Base-by-base conservation (phyloP, 2,888 invertebrate species). In the Hylaea fasciaria region DNA sequence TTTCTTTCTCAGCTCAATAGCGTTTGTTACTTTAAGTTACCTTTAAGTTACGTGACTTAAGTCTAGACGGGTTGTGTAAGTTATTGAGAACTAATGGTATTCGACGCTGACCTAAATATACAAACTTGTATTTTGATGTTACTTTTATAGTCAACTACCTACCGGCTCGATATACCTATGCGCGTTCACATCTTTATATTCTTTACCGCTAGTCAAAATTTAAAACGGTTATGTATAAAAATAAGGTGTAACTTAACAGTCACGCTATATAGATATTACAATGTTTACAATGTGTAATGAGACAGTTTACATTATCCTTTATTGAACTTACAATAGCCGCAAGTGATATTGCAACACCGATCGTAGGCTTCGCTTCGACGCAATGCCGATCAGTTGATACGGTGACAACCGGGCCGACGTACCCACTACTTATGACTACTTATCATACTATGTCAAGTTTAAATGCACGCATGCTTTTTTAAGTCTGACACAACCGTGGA, bases 21-120 rank as follows among this genome's bases (percentile, higher is more conserved):
- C 52, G 56, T 44, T 43, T 41, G 51, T 40, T 35, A 54, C 64
- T n/a, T n/a, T n/a, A n/a, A n/a, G 48, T 45, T 57, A 35, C 48
- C 56, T n/a, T n/a, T n/a, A n/a, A n/a, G n/a, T 45, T 51, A 57
- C 57, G 54, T 57, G 49, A 53, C 51, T 37, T 55, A 52, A 63
- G 64, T 62, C 65, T 64, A 66, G 68, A 68, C 66, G 37, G 37
- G 58, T 68, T 65, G 62, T 56, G 64, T 58, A 64, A n/a, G n/a
- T n/a, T n/a, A 65, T 57, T 41, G 53, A 60, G 50, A 57, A 62
- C 56, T 66, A 68, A 66, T 64, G 54, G 62, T 58, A 68, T 64
- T 55, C 60, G 46, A 60, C 52, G 44, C 43, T 64, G 64, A 65
- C 65, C 62, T 59, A 65, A 64, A 64, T 65, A 58, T 61, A 55